Conservation (phyloP, 2,797 vertebrate species). For the Triplophysa bombifrons region DNA sequence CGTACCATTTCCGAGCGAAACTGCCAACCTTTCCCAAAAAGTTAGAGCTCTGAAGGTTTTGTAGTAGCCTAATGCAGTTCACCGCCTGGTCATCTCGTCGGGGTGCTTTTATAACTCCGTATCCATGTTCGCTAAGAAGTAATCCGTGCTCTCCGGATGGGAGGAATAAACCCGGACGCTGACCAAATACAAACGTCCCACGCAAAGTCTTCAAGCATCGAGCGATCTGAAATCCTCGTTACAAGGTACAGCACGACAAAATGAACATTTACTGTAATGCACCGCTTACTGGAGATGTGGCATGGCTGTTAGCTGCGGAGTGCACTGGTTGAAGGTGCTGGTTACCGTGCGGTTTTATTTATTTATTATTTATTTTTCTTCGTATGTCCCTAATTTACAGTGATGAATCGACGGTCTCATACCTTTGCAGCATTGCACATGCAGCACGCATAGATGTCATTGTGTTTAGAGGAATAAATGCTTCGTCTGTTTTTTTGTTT, state of each 20-base stretch:
- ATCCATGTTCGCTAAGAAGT: slow-evolving; percentile 59
- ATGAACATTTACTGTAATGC: slow-evolving; percentile 47
- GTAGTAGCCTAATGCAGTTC: slow-evolving; percentile 55
- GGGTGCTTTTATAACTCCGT: slow-evolving; percentile 53
- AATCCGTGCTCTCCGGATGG: slow-evolving; percentile 56
- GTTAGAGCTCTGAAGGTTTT: slow-evolving; percentile 57
- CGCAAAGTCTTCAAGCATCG: slow-evolving; percentile 51
- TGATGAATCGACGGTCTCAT: slow-evolving; percentile 49
- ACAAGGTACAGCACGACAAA: slow-evolving; percentile 51
- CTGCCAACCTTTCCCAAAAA: slow-evolving; percentile 64
- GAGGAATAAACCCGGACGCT: slow-evolving; percentile 49
- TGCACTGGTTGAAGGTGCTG: slow-evolving; percentile 52
- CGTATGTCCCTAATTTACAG: slow-evolving; percentile 57
- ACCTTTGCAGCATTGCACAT: slow-evolving; percentile 57
- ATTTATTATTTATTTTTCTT: slow-evolving; percentile 11
- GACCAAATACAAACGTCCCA: slow-evolving; percentile 57
- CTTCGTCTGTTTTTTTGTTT: slow-evolving; percentile 49
- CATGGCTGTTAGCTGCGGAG: slow-evolving; percentile 44
- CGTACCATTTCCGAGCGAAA: slow-evolving; percentile 73
- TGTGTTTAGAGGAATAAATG: slow-evolving; percentile 50
- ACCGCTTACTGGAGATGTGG: slow-evolving; percentile 37
- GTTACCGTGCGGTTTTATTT: slow-evolving; percentile 27
- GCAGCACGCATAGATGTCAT: slow-evolving; percentile 45
- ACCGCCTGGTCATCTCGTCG: slow-evolving; percentile 61
- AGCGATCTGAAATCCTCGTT: slow-evolving; percentile 49